Percentiles rank a stretch among this genome's conserved stretches.
phyloP scores from a whole-genome alignment of 1,140 invertebrate genomes.

The Ceratitis capitata region DNA sequence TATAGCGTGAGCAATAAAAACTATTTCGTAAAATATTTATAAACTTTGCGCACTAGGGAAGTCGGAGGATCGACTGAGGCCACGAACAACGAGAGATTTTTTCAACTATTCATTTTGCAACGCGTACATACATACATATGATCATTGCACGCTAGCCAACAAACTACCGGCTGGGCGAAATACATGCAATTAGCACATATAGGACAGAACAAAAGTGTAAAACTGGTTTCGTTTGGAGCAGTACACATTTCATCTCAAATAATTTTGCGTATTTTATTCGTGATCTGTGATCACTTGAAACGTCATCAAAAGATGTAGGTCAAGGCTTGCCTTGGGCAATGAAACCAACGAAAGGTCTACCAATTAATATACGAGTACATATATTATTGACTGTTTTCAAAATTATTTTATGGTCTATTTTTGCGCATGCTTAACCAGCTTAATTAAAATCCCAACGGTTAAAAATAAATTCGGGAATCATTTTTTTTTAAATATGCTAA shows the following conservation, averaged over 20 bases:
- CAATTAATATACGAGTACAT: background rate
- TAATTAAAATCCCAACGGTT: too few relatives aligned
- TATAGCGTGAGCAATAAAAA: background rate
- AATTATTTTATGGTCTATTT: too few relatives aligned
- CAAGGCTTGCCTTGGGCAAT: slow-evolving; percentile 19
- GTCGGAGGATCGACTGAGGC: background rate
- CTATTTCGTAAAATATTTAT: background rate
- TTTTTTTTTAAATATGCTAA: too few relatives aligned
- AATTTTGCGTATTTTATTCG: background rate
- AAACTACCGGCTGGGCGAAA: background rate
- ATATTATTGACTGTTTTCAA: background rate
- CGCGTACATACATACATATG: background rate
- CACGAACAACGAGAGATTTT: background rate
- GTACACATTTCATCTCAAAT: slow-evolving; percentile 5
- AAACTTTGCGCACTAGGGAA: background rate
- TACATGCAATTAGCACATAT: background rate
- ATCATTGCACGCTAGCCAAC: background rate
- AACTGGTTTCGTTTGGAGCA: slow-evolving; percentile 26
- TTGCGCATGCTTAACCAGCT: too few relatives aligned
- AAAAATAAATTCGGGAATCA: too few relatives aligned
- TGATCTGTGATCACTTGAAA: background rate
- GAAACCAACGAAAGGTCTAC: background rate
- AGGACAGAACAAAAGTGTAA: slow-evolving; percentile 6
- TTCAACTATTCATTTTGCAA: background rate
- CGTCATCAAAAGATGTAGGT: slow-evolving; percentile 21